These are phyloP conservation scores for Aricia agestis DNA, from an alignment of 1,140 invertebrate species.

Conservation along the genomic window DNA sequence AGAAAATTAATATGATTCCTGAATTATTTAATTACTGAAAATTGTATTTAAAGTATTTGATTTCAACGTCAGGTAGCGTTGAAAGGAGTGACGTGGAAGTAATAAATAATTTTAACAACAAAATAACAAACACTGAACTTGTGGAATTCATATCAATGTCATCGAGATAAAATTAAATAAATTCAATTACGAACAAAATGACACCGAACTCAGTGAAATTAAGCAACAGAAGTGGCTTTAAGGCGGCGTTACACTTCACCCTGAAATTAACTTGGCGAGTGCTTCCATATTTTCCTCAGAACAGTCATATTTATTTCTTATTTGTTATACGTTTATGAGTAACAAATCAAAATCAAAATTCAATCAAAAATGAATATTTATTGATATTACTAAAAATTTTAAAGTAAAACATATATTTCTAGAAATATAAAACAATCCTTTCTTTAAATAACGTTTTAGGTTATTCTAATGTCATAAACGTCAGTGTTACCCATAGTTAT, in stretches of 20 bases:
- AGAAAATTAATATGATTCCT: background rate
- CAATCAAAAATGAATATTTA: no score
- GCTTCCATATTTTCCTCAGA: no score
- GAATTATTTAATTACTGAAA: background rate
- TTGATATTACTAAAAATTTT: no score
- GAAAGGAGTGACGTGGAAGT: background rate
- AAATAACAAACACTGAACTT: background rate
- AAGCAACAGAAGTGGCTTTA: background rate
- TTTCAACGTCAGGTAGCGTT: background rate
- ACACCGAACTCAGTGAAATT: background rate
- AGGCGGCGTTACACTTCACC: background rate
- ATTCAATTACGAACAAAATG: constrained; percentile 1
- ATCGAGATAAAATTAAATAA: background rate
- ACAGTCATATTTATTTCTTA: no score
- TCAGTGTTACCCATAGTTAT: no score
- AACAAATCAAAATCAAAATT: no score
- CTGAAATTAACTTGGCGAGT: no score
- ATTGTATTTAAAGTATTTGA: background rate
- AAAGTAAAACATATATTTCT: no score
- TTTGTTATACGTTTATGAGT: no score
- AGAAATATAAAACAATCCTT: no score
- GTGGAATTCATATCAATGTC: constrained; percentile 8
- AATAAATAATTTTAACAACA: background rate
- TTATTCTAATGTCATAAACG: no score
- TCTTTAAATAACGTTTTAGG: no score